phyloP scores from a whole-genome alignment of 2,113 vertebrate species.

The Thalassoma bifasciatum region DNA sequence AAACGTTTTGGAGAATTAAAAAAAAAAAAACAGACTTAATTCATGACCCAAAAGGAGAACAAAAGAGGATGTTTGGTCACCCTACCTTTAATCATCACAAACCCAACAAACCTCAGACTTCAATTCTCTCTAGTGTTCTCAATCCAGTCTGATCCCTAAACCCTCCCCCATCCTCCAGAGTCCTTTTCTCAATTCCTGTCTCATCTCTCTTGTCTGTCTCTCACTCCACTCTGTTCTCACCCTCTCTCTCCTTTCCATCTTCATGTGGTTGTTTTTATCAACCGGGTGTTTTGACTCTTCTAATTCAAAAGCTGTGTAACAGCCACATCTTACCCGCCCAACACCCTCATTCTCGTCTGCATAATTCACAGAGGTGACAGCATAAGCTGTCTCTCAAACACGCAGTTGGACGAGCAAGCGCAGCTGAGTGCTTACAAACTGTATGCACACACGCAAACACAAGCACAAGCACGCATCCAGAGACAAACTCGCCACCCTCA shows the following conservation, averaged over 20 bases:
- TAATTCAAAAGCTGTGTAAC: constrained; percentile 76
- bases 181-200: constrained; percentile 13
- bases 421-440: constrained; percentile 40
- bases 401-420: constrained; percentile 24
- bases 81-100: constrained; percentile 2
- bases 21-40: no score
- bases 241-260: constrained; percentile 17
- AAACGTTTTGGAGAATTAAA: no score
- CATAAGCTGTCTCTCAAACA: constrained; percentile 43
- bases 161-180: neutral
- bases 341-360: constrained; percentile 62
- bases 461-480: constrained; percentile 7
- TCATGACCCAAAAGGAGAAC: no score
- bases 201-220: constrained; percentile 2
- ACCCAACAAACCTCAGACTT: constrained; percentile 15
- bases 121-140: constrained; percentile 12
- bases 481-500: constrained; percentile 41
- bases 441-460: constrained; percentile 34
- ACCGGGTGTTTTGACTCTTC: constrained; percentile 49
- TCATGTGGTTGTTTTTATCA: constrained; percentile 43
- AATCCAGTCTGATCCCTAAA: constrained; percentile 1
- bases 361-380: constrained; percentile 75
- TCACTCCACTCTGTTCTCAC: neutral
- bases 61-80: no score
- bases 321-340: constrained; percentile 48